Conservation (phyloP, 2,888 invertebrate genomes). For the Erebia palarica region DNA sequence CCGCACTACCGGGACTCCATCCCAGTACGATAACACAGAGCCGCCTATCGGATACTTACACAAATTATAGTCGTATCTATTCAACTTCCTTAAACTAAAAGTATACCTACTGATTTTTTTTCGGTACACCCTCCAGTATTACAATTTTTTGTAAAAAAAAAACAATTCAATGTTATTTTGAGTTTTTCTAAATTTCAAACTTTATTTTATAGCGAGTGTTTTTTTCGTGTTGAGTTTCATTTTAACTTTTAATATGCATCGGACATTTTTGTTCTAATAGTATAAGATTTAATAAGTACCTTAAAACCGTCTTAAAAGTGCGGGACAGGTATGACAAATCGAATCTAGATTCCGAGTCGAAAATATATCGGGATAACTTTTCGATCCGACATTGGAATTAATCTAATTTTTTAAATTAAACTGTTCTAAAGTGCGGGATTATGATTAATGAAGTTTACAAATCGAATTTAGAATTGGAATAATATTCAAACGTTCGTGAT, state of each 20-base stretch:
- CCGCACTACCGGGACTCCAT: conserved; percentile 79
- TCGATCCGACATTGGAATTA: background rate
- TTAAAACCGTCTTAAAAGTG: background rate
- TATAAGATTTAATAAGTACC: background rate
- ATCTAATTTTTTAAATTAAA: background rate
- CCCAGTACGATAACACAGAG: conserved; percentile 77
- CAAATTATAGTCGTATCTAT: background rate
- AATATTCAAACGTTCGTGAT: conserved; percentile 50
- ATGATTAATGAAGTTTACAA: conserved; percentile 30
- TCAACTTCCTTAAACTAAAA: background rate
- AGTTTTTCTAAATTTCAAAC: background rate
- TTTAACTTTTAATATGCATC: conserved; percentile 23
- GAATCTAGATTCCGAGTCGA: conserved; percentile 43
- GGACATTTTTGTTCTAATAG: conserved; percentile 21
- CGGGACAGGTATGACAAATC: conserved; percentile 41
- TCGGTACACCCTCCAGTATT: background rate
- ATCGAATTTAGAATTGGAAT: conserved; percentile 45
- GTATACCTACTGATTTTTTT: background rate
- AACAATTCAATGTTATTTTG: conserved; percentile 8
- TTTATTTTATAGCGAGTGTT: conserved; percentile 10
- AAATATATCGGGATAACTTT: background rate
- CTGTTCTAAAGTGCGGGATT: conserved; percentile 38
- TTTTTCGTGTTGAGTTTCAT: conserved; percentile 20
- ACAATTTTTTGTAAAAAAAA: background rate
- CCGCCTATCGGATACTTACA: conserved; percentile 61